Evolutionary conservation across 2,888 invertebrate species (phyloP), one percentile per base, ranked within the genome.

Genomic region (Thymelicus sylvestris): DNA sequence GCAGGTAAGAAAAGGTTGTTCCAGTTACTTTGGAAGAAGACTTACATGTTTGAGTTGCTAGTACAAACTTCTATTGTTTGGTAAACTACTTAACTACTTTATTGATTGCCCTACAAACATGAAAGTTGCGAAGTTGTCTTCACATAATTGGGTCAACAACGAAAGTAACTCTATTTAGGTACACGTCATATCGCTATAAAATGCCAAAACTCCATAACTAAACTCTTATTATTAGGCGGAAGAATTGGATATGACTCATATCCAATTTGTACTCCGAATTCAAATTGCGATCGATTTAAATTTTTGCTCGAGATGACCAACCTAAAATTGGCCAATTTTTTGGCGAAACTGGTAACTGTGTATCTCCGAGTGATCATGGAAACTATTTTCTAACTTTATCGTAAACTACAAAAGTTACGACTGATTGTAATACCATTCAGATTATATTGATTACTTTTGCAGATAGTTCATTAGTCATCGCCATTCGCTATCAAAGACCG

Each of bases 61-160:
- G 31, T 47, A 10, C 66, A 66, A 66, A 66, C n/a, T 66, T 66
- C 47, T 66, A 44, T 55, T 24, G 19, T 31, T 57, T 15, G 31
- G 57, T 59, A 59, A 66, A 65, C 41, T 38, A 66, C 31, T 31
- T 5, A 31, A 31, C 4, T 31, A 31, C 47, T 66, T 47, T 19
- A 59, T 66, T 59, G 66, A 66, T 66, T 66, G 66, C 66, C 31
- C 66, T 47, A 65, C 66, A 47, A 52, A 66, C 59, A 66, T 66
- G 66, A 59, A 59, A 44, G 66, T 47, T 66, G 59, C 31, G 57
- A 48, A 47, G 47, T 47, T 47, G 57, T 66, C 59, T 66, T 47
- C 44, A n/a, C n/a, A 41, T 24, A 66, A 66, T 59, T 66, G 57
- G 66, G 66, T 66, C 66, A 66, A 66, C 24, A 2, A 47, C 24